Evolutionary conservation across 2,888 invertebrate genomes (phyloP), one percentile per base, ranked within the genome.

Genomic region (Heliconius erato): DNA sequence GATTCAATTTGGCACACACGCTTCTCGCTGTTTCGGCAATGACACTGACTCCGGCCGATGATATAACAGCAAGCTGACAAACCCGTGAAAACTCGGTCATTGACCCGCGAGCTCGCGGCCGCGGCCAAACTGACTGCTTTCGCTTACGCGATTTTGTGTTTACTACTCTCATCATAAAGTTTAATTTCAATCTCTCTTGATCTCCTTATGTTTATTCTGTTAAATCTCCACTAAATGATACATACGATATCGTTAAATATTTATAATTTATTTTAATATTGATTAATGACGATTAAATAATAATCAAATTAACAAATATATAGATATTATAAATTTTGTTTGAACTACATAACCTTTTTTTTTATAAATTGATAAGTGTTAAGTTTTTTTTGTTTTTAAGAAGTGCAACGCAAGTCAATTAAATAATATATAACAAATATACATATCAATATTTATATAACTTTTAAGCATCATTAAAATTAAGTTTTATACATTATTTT

Each of bases 11-110:
- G 88, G 91, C 91, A 89, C 90, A 91, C 88, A 86, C 88, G 85
- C 81, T 84, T 84, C 86, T 87, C 90, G 91, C 88, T 89, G 91
- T 93, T 96, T 96, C 94, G 96, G 96, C 96, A 96, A 95, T 96
- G 96, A 96, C 96, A 96, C 95, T 95, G 96, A 95, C 95, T 93
- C 92, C 94, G 92, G 91, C 91, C 94, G 95, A 93, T 96, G 96
- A 96, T 95, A 96, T 96, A 96, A 96, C 95, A 94, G 92, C 94
- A 93, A 94, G 94, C 95, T 95, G 95, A 95, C 96, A 96, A 95
- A 95, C 95, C 89, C 94, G 94, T 95, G 95, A 96, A 96, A 96
- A 96, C 92, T 95, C 96, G 96, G 96, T 95, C 96, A 94, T 96
- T 96, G 96, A 96, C 94, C 96, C 92, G 92, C 89, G 89, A 87